These are phyloP conservation scores for Platyscapa corneri DNA, from an alignment of 1,140 invertebrate genomes.

Conservation along the genomic window DNA sequence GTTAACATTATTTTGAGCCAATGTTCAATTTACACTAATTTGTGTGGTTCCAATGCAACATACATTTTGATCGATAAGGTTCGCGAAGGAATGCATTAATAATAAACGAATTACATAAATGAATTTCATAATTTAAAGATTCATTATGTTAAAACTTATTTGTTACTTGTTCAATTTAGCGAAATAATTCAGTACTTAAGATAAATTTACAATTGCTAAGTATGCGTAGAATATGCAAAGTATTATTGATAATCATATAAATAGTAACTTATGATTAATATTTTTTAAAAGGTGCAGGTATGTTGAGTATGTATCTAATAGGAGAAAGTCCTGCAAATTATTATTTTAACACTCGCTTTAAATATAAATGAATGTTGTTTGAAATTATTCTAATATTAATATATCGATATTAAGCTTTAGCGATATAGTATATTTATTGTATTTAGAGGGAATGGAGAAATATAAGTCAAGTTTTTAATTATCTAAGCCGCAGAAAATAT, in stretches of 20 bases:
- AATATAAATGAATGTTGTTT: no score
- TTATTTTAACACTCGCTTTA: background rate
- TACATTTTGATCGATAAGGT: background rate
- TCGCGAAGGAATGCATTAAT: background rate
- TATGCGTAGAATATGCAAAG: background rate
- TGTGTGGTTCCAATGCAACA: background rate
- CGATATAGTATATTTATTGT: no score
- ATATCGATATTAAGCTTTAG: no score
- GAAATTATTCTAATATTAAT: no score
- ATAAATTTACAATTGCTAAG: background rate
- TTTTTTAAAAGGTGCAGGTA: background rate
- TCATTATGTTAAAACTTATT: no score
- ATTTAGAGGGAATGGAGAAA: no score
- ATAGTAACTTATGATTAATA: no score
- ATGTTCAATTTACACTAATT: background rate
- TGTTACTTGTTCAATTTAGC: background rate
- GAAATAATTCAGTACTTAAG: background rate
- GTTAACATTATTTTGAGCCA: background rate
- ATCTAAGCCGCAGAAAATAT: no score
- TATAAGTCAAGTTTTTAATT: no score
- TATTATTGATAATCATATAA: background rate
- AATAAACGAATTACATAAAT: background rate
- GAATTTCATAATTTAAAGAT: background rate
- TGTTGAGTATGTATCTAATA: background rate
- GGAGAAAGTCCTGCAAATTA: background rate